Base-by-base conservation (phyloP, 2,888 invertebrate genomes). In the Pollenia griseotomentosa region DNA sequence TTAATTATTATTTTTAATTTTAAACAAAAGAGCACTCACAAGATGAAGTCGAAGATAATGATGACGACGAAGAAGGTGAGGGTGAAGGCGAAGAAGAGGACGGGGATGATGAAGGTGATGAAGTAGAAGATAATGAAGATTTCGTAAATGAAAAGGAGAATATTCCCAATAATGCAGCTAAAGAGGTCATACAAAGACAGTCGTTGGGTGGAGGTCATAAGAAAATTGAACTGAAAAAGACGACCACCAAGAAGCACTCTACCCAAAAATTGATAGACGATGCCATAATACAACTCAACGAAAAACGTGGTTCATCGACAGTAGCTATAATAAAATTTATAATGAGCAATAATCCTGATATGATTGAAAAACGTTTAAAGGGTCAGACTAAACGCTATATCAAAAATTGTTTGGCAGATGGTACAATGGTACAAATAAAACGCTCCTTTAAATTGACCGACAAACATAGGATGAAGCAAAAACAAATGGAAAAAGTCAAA, bases 301-400 rank as follows among this genome's bases (percentile, higher is more conserved):
- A 95, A 89, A 94, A 95, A 44, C 94, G 94, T 75, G 96, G 96
- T 44, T 95, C 95, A 0, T 95, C 95, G 0, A 90, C 92, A 87
- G 94, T 92, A 90, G 94, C 94, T 2, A 90, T 91, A 9, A 96
- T 95, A 91, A 96, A 96, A 90, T 96, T 95, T 91, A 94, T 96
- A 70, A 92, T 94, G 11, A 93, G 94, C 40, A 95, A 94, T 81
- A 95, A 95, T 94, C 59, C 77, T 1, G 95, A 95, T 84, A 93
- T 95, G 8, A 95, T 95, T 90, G 93, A 94, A 1, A 95, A 95
- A 83, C 95, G 95, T 89, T 90, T 95, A 65, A 94, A 94, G 1
- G 94, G 94, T 2, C 95, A 94, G 92, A 95, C 96, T 89, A 95
- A 94, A 88, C 95, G 94, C 85, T 95, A 94, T 88, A 89, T 96